phyloP scores from a whole-genome alignment of 1,140 invertebrate genomes.

The Trichogramma pretiosum region DNA sequence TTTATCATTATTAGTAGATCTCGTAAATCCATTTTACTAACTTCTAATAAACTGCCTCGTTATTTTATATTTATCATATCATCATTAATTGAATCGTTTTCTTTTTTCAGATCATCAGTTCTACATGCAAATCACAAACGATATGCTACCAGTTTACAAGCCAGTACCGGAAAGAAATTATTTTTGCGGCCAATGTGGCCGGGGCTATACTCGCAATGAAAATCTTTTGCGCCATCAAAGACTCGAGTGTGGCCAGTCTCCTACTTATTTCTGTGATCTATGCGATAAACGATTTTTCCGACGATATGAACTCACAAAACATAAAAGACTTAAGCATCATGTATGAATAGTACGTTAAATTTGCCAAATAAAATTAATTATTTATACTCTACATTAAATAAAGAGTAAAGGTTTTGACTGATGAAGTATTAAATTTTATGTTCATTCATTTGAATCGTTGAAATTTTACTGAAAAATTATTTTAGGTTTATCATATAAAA shows the following conservation, averaged over 20 bases:
- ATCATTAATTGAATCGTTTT: neutral
- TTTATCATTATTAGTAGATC: too few species aligned
- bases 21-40: too few species aligned
- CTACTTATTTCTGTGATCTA: slow-evolving; percentile 16
- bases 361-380: neutral
- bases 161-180: neutral
- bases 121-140: too few species aligned
- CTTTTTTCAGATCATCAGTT: neutral
- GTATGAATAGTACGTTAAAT: neutral
- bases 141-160: too few species aligned
- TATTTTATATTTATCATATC: neutral
- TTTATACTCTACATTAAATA: too few species aligned
- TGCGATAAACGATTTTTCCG: slow-evolving; percentile 23
- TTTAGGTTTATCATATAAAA: too few species aligned
- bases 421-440: too few species aligned
- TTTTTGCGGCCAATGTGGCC: slow-evolving; percentile 40
- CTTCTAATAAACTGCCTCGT: too few species aligned
- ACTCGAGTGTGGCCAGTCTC: slow-evolving; percentile 29
- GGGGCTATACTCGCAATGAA: slow-evolving; percentile 41
- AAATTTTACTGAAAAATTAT: too few species aligned
- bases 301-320: slow-evolving; percentile 25
- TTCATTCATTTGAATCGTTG: too few species aligned
- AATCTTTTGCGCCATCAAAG: slow-evolving; percentile 37
- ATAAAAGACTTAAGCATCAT: slow-evolving; percentile 17
- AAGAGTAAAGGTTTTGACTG: too few species aligned